Evolutionary conservation across 2,113 vertebrate genomes (phyloP), one percentile per base, ranked within the genome.

Genomic region (Grantiella picta): DNA sequence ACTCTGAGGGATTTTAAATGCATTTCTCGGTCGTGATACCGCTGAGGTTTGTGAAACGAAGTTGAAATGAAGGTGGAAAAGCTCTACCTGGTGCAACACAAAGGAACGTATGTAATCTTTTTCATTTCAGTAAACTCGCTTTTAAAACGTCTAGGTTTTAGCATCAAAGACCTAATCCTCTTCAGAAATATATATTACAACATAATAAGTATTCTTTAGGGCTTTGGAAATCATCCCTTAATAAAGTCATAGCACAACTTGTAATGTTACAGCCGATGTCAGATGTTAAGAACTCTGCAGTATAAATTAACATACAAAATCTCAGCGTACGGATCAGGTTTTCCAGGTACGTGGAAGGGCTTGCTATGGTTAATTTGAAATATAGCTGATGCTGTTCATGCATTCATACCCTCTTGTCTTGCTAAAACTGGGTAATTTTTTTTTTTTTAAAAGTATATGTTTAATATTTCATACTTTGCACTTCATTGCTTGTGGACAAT

Each of bases 141-240:
- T 85, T 94, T 87, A 92, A 92, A 95, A 95, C 5, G 29, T 59
- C 93, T 82, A 90, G 88, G 92, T 94, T 95, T 96, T 94, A 96
- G 93, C 93, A 96, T 91, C 87, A 88, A 73, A 95, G 93, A 73
- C 95, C 86, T 96, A 95, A 97, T 93, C 93, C 93, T 91, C 92
- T 92, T 83, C 88, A 56, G 94, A 97, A 97, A 96, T 86, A 95
- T 95, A 94, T 96, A 95, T 96, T 97, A 90, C 94, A 96, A 66
- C 90, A 77, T 94, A 88, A 93, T 94, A 95, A 97, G 94, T 82
- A 85, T 95, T 87, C 93, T 96, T 96, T 82, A 72, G 91, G 87
- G 95, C 94, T 96, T 94, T 96, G 82, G 93, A 95, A 95, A 87
- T 94, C 94, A 89, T 91, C 87, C 66, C 82, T 91, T 95, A 96